These are phyloP conservation scores for Notothenia coriiceps DNA, from an alignment of 2,113 vertebrate species.

Conservation along the genomic window DNA sequence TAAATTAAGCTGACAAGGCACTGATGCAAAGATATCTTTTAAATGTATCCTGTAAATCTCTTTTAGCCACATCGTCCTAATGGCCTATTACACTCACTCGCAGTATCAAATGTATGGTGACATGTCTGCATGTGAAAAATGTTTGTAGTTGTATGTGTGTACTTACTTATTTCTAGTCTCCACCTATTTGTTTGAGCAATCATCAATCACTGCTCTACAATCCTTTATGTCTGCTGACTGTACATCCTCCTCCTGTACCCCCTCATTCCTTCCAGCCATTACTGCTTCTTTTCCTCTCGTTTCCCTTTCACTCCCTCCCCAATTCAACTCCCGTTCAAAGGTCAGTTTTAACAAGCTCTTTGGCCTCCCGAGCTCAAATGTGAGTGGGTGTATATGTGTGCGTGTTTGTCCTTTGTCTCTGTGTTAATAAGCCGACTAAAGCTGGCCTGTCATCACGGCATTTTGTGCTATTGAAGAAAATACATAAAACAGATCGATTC, in stretches of 20 bases:
- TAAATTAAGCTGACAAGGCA: not conserved
- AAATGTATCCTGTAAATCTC: not conserved
- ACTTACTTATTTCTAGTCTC: not conserved
- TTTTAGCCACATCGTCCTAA: not conserved
- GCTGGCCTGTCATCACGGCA: constrained; percentile 46
- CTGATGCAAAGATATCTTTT: not conserved
- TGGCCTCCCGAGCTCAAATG: constrained; percentile 18
- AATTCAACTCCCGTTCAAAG: constrained; percentile 61
- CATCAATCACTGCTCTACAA: not conserved
- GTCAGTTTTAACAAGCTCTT: constrained; percentile 76
- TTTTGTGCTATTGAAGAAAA: constrained; percentile 66
- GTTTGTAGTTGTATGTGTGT: not conserved
- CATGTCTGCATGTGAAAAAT: not conserved
- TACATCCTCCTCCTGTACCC: not conserved
- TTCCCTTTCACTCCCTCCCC: constrained; percentile 5
- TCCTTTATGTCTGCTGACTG: not conserved
- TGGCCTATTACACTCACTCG: not conserved
- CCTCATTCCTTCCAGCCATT: not conserved
- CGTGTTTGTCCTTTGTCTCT: constrained; percentile 9
- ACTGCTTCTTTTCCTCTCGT: constrained; percentile 5
- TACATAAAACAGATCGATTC: constrained; percentile 73
- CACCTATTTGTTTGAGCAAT: not conserved
- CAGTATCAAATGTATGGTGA: no score
- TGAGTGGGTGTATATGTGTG: constrained; percentile 24
- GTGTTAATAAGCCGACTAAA: constrained; percentile 57